Percentiles rank a stretch among this genome's conserved stretches.
Conservation (phyloP, 2,888 invertebrate genomes). For the Synergus japonicus region DNA sequence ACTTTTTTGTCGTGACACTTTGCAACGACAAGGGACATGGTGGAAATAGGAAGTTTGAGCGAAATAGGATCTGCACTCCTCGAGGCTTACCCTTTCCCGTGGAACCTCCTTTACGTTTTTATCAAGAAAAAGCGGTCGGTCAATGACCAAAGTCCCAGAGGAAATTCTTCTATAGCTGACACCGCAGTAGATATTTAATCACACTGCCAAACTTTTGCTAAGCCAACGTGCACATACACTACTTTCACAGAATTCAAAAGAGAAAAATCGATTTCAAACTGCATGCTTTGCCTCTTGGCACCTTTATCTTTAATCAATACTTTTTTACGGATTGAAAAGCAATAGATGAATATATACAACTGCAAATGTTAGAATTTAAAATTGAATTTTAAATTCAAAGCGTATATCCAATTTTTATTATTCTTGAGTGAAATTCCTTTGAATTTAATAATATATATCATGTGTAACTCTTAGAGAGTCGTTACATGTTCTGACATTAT, state of each 20-base stretch:
- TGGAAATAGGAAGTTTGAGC: constrained; percentile 27
- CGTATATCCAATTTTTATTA: not conserved
- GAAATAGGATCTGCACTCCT: constrained; percentile 35
- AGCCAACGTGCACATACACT: not conserved
- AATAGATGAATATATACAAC: too few relatives aligned
- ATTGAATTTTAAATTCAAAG: too few relatives aligned
- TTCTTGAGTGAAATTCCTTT: not conserved
- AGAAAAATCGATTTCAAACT: not conserved
- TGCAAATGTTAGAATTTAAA: too few relatives aligned
- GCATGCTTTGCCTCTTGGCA: not conserved
- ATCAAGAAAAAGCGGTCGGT: constrained; percentile 47
- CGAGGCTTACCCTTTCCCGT: constrained; percentile 15
- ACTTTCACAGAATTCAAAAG: not conserved
- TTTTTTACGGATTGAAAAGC: too few relatives aligned
- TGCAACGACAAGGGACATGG: constrained; percentile 34
- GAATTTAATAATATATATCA: constrained; percentile 7
- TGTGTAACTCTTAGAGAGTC: constrained; percentile 19
- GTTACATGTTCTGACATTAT: constrained; percentile 40
- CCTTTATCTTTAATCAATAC: not conserved
- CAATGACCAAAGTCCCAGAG: constrained; percentile 34
- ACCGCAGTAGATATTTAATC: constrained; percentile 36
- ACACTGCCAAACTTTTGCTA: constrained; percentile 21
- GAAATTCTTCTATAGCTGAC: constrained; percentile 34
- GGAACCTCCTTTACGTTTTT: constrained; percentile 25
- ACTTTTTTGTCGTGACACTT: constrained; percentile 17